Evolutionary conservation across 2,888 invertebrate genomes (phyloP).

Genomic region (Liopterus haemorrhoidalis): DNA sequence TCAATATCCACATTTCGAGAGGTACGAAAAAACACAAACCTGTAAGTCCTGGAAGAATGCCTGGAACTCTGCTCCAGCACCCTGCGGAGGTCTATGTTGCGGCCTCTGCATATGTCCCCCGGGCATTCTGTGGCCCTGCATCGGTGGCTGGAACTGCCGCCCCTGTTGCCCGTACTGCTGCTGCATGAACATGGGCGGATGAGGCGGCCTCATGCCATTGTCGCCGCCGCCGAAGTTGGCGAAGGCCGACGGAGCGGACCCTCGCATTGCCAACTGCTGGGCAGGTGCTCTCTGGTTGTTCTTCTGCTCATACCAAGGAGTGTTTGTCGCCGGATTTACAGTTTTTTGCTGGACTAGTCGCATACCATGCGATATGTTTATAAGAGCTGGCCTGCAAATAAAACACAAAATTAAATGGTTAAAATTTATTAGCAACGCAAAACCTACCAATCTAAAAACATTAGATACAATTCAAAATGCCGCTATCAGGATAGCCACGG

Average conservation of each 20-base stretch:
- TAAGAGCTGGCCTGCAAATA: slow-evolving; percentile 51
- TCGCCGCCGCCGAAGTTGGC: slow-evolving; percentile 12
- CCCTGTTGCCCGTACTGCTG: too few relatives aligned
- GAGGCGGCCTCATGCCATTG: slow-evolving; percentile 8
- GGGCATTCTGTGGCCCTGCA: too few relatives aligned
- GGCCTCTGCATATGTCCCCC: neutral
- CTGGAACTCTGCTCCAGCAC: slow-evolving; percentile 16
- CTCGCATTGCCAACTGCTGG: too few relatives aligned
- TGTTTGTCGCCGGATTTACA: slow-evolving; percentile 32
- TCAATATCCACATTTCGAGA: too few relatives aligned
- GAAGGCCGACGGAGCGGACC: too few relatives aligned
- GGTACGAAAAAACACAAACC: slow-evolving; percentile 6
- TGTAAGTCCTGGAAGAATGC: slow-evolving; percentile 19
- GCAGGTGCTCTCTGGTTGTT: slow-evolving; percentile 1
- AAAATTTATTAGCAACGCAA: too few relatives aligned
- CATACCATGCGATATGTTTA: slow-evolving; percentile 56
- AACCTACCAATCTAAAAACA: too few relatives aligned
- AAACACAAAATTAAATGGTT: too few relatives aligned
- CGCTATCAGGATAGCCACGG: too few relatives aligned
- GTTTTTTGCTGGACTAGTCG: slow-evolving; percentile 42
- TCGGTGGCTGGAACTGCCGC: too few relatives aligned
- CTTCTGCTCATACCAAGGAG: slow-evolving; percentile 12
- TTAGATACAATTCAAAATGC: too few relatives aligned
- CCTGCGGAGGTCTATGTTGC: neutral
- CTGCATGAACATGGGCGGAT: slow-evolving; percentile 10